Conservation (phyloP, 2,797 vertebrate genomes). For the Delichon dasypus region DNA sequence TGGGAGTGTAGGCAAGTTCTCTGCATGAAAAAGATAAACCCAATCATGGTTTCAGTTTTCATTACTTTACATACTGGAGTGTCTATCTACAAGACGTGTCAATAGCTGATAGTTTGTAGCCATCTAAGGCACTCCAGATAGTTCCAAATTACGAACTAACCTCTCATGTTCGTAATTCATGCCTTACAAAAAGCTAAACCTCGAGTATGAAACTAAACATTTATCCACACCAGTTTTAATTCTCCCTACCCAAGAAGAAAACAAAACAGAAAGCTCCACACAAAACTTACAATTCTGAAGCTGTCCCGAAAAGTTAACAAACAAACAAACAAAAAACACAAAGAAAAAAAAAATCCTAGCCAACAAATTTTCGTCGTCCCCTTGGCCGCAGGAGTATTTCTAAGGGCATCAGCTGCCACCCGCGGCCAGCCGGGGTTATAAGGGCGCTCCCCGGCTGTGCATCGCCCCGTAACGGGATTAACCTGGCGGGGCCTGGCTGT, state of each 20-base stretch:
- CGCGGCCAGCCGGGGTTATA: rapidly evolving
- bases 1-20: background rate
- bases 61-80: rapidly evolving
- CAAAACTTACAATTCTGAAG: background rate
- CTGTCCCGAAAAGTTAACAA: too few species aligned
- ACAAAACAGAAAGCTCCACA: background rate
- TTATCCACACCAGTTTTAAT: background rate
- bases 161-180: background rate
- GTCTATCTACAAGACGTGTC: rapidly evolving
- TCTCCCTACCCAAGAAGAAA: background rate
- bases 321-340: too few species aligned
- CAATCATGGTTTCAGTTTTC: background rate
- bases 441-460: background rate
- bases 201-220: rapidly evolving
- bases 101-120: background rate
- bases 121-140: rapidly evolving
- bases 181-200: background rate
- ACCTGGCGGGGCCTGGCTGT: background rate
- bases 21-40: background rate
- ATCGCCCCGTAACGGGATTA: too few species aligned
- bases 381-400: rapidly evolving
- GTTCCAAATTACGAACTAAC: background rate
- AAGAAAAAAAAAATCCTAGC: too few species aligned
- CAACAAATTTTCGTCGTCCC: too few species aligned
- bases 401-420: rapidly evolving